Evolutionary conservation across 2,113 vertebrate genomes (phyloP).

Genomic region (Centropus bengalensis): DNA sequence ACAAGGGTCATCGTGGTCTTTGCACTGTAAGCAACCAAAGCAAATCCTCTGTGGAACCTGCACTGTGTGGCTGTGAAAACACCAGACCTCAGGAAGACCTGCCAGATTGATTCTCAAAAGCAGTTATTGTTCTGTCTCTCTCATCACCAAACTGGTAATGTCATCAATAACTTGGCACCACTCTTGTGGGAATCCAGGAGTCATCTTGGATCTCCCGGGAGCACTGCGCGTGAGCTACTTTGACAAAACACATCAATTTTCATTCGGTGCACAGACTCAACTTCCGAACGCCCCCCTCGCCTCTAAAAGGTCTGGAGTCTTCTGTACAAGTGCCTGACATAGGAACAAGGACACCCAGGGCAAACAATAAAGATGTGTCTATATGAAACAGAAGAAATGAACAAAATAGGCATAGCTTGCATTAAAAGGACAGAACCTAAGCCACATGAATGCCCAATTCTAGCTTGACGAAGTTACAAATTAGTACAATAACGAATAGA

Average conservation of each 20-base stretch:
- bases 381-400: neutral
- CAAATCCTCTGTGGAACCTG: neutral
- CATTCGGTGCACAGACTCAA: neutral
- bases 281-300: fast-evolving
- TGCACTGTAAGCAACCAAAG: neutral
- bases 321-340: neutral
- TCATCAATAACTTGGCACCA: neutral
- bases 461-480: neutral
- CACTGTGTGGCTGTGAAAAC: neutral
- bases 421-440: neutral
- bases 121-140: neutral
- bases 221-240: fast-evolving
- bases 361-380: neutral
- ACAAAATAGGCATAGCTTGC: neutral
- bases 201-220: neutral
- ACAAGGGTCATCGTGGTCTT: neutral
- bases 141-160: neutral
- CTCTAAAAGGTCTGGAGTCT: neutral
- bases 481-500: neutral
- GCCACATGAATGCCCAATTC: neutral
- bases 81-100: neutral
- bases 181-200: neutral
- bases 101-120: neutral
- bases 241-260: neutral
- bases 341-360: neutral